Percentiles rank a stretch among this genome's conserved stretches.
phyloP scores from a whole-genome alignment of 1,140 invertebrate species.

The Tetranychus cinnabarinus region DNA sequence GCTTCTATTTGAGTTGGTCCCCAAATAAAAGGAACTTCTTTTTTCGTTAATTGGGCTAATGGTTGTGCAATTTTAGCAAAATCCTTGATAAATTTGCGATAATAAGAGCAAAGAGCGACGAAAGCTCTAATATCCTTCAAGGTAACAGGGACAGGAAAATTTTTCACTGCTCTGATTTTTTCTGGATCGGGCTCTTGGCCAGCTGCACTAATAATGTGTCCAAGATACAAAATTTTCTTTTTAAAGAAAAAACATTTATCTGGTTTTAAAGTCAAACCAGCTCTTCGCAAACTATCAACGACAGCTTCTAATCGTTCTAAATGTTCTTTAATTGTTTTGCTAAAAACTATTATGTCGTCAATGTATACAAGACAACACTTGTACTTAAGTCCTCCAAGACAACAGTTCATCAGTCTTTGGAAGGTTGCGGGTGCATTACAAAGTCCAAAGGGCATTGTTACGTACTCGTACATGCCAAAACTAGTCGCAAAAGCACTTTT shows the following conservation, averaged over 20 bases:
- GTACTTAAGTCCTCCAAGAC: background rate
- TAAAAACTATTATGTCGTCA: background rate
- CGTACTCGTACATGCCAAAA: too few relatives aligned
- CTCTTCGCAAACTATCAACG: constrained; percentile 9
- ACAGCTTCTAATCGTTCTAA: background rate
- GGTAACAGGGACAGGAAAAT: constrained; percentile 8
- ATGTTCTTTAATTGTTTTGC: background rate
- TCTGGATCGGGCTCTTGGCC: constrained; percentile 3
- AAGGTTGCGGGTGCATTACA: too few relatives aligned
- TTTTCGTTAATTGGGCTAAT: constrained; percentile 15
- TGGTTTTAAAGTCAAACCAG: background rate
- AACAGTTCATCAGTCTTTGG: too few relatives aligned
- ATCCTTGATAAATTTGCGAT: constrained; percentile 14
- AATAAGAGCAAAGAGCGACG: constrained; percentile 9
- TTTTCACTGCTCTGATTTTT: constrained; percentile 6
- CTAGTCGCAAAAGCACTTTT: too few relatives aligned
- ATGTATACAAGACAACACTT: background rate
- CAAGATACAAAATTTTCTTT: constrained; percentile 8
- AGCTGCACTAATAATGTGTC: constrained; percentile 5
- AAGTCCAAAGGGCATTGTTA: too few relatives aligned
- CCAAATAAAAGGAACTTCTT: constrained; percentile 8
- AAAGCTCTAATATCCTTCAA: constrained; percentile 5
- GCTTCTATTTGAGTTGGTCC: background rate
- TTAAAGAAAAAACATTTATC: constrained; percentile 9
- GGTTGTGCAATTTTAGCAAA: constrained; percentile 17